Base-by-base conservation (phyloP, 2,797 vertebrate species). In the Hydrophis major region DNA sequence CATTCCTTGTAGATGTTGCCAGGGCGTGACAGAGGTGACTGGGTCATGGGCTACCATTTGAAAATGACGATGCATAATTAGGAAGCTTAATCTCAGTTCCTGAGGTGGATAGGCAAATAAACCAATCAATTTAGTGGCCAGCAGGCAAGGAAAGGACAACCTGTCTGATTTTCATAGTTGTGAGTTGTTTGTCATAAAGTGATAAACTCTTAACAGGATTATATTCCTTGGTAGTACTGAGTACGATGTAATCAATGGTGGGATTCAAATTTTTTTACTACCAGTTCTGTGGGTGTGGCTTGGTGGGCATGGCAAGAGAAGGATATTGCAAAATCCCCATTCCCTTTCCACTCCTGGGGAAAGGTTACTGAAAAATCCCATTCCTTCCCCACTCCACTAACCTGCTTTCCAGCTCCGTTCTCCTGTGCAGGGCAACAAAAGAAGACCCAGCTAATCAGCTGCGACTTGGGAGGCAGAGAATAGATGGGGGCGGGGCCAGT, bases 1-100 rank as follows among this genome's bases (percentile, higher is more conserved):
- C 60, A 92, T 93, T n/a, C 86, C 89, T 90, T 91, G 27, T 25
- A 57, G 6, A 61, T 92, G 55, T 18, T 93, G 22, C 69, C 89
- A 94, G 7, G 61, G 37, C 91, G 27, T 59, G 60, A 20, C 11
- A 61, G 56, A 87, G 22, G 74, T 89, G 61, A 92, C 4, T 89
- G 74, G 27, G 90, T 89, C 88, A n/a, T 14, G 16, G 27, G 28
- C 42, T 90, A 47, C 25, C 13, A 47, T 86, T 91, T 53, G 37
- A 27, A 86, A 91, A 66, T 93, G 88, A 88, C n/a, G 50, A 88
- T 83, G 25, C 2, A 16, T 93, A 56, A 90, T 47, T 27, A 37
- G 89, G 86, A 93, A 92, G 93, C 20, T 10, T n/a, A 60, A 69
- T 37, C 18, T 88, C n/a, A 53, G 50, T 50, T 53, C 88, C 57